Evolutionary conservation across 2,113 vertebrate genomes (phyloP), one percentile per base, ranked within the genome.

Genomic region (Microtus pennsylvanicus): DNA sequence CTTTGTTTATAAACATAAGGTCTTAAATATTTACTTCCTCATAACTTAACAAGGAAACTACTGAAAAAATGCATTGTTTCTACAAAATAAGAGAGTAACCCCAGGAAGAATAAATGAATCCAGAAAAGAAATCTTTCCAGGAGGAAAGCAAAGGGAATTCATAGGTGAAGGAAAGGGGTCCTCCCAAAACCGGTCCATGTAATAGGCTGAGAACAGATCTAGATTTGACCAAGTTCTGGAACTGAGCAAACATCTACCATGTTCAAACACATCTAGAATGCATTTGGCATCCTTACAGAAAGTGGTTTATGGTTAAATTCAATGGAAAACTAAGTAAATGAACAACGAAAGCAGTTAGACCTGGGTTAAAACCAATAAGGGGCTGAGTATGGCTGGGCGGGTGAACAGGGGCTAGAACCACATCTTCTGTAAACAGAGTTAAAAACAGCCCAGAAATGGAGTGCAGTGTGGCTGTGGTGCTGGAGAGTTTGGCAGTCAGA

Each of bases 271-370:
- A 74, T 67, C n/a, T 10, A 47, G 30, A 74, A 33, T 45, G 16
- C 12, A 3, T 33, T 61, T 67, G 75, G 72, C 74, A 16, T 5
- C 28, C n/a, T 83, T 58, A 24, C 8, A 50, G 7, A n/a, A 28
- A 28, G 80, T 38, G 28, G 6, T 52, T 74, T 81, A 52, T 47
- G 69, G 28, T 90, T 69, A 81, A 80, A n/a, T 38, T 50, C 45
- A 94, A 55, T 87, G 11, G 45, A 30, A 93, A 93, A 82, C 28
- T 61, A 78, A 91, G n/a, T 55, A 89, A 75, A 89, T 95, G 52
- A 85, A 30, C 7, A 42, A 86, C 86, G 61, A 72, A 45, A 63
- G n/a, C 13, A 58, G 1, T 42, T 93, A 38, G 87, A 65, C 82
- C 50, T 10, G 19, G 55, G 11, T 50, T 85, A 85, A 52, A 78